Conservation (phyloP, 2,888 invertebrate genomes). For the Cephalotes varians region DNA sequence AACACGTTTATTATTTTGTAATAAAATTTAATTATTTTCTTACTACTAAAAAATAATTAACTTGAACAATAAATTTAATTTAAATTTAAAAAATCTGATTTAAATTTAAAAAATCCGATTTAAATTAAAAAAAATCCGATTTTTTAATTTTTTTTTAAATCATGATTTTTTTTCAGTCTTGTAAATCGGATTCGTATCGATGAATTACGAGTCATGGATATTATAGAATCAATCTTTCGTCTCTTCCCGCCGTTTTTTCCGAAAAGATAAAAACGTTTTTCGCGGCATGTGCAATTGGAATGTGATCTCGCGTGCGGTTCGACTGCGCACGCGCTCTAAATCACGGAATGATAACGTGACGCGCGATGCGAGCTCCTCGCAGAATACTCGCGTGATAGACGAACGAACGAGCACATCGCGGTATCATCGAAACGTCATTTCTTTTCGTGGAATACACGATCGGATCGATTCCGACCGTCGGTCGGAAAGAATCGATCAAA, state of each 20-base stretch:
- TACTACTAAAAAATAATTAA: too few species aligned
- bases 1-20: too few species aligned
- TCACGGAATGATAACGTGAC: neutral
- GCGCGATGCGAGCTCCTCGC: neutral
- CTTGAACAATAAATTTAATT: too few species aligned
- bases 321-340: conserved; percentile 23
- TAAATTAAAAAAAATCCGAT: too few species aligned
- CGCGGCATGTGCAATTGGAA: too few species aligned
- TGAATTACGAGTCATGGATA: neutral
- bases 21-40: too few species aligned
- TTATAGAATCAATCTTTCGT: neutral
- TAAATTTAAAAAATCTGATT: too few species aligned
- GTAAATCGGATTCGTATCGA: neutral
- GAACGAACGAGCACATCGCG: neutral
- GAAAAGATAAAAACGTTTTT: neutral
- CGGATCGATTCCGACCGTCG: neutral
- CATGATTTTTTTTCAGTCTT: too few species aligned
- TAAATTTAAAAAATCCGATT: too few species aligned
- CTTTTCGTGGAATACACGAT: neutral
- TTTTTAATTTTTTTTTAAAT: too few species aligned
- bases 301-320: neutral
- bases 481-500: too few species aligned
- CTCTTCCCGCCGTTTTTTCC: neutral
- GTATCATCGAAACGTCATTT: neutral
- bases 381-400: neutral